These are phyloP conservation scores for Nomada ruficornis DNA, from an alignment of 2,888 invertebrate species.

Conservation along the genomic window DNA sequence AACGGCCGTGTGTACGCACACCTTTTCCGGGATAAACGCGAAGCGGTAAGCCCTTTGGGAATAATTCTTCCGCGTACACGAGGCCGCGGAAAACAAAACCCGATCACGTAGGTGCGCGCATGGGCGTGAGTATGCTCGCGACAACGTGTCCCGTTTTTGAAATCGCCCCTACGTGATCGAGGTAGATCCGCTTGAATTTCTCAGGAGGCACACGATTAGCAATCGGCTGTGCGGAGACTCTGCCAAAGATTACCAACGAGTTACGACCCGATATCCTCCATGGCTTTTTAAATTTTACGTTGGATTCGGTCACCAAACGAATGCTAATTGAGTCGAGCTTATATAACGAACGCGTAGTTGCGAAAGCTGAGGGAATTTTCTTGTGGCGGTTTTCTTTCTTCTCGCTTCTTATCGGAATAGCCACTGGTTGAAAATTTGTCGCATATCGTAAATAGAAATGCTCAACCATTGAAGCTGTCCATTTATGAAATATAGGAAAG, in stretches of 20 bases:
- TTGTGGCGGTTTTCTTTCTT: not conserved
- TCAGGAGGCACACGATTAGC: conserved; percentile 55
- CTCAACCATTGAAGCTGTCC: too few species aligned
- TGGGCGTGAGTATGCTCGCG: conserved; percentile 61
- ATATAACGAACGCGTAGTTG: conserved; percentile 38
- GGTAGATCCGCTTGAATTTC: conserved; percentile 60
- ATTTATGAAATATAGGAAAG: too few species aligned
- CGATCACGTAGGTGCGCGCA: conserved; percentile 77
- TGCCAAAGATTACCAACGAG: conserved; percentile 61
- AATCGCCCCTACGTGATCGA: conserved; percentile 79
- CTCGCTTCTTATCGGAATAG: not conserved
- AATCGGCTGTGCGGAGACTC: conserved; percentile 46
- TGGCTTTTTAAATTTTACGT: conserved; percentile 48
- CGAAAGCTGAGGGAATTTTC: conserved; percentile 36
- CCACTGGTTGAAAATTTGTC: not conserved
- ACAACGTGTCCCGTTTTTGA: conserved; percentile 80
- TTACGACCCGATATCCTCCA: conserved; percentile 41
- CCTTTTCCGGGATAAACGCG: conserved; percentile 47
- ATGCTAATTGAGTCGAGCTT: conserved; percentile 42
- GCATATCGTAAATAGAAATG: not conserved
- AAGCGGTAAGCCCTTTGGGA: conserved; percentile 53
- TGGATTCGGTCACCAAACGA: conserved; percentile 35
- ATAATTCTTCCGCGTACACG: conserved; percentile 61
- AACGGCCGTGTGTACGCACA: conserved; percentile 32
- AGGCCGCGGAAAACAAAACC: conserved; percentile 71